Conservation (phyloP, 2,797 vertebrate species). For the Melanotaenia trifasciata region DNA sequence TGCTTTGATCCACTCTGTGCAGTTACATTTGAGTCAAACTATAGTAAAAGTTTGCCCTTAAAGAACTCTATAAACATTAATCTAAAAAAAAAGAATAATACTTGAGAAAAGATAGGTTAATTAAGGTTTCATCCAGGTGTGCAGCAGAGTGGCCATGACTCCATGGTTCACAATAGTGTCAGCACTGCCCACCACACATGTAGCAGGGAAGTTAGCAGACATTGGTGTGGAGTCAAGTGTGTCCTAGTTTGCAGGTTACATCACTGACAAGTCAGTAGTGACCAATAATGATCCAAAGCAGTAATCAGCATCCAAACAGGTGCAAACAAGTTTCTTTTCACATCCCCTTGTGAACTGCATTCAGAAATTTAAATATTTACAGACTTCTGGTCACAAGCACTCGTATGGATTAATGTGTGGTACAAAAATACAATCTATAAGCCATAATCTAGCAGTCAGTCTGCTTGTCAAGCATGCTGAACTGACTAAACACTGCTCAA, state of each 20-base stretch:
- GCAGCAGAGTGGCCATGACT: not conserved
- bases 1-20: not conserved
- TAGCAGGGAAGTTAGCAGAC: not conserved
- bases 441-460: constrained; percentile 58
- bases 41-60: not conserved
- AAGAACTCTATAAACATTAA: not conserved
- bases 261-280: not conserved
- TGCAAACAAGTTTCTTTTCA: not conserved
- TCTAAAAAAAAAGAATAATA: not conserved
- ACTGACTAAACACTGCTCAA: constrained; percentile 37
- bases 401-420: constrained; percentile 15
- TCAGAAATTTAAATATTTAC: constrained; percentile 2
- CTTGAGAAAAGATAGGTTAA: not conserved
- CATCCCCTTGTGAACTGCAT: not conserved
- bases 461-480: constrained; percentile 32
- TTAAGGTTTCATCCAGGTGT: not conserved
- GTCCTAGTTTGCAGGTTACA: no score
- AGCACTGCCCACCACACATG: not conserved
- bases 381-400: constrained; percentile 14
- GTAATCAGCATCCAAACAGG: no score
- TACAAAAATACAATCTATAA: constrained; percentile 37
- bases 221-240: no score
- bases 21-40: not conserved
- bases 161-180: not conserved
- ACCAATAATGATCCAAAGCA: not conserved